Percentiles rank a stretch among this genome's conserved stretches.
Conservation (phyloP, 2,113 vertebrate species). For the Mellivora capensis region DNA sequence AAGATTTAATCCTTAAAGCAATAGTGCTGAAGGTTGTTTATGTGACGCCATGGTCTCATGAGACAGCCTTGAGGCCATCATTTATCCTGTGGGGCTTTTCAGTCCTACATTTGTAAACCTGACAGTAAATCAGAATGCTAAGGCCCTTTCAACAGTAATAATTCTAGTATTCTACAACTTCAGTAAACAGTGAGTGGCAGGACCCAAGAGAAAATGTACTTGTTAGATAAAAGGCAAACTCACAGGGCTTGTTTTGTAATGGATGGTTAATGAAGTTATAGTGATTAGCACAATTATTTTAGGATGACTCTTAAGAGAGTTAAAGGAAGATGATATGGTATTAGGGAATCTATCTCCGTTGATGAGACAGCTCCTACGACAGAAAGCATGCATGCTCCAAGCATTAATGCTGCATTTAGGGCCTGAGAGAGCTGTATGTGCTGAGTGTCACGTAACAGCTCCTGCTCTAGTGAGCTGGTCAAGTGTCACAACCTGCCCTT, state of each 20-base stretch:
- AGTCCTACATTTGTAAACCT: neutral
- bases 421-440: constrained; percentile 4
- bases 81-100: neutral
- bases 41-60: neutral
- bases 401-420: neutral
- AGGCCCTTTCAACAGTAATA: neutral
- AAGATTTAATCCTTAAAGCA: neutral
- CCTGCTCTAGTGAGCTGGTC: neutral
- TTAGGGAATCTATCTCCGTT: constrained; percentile 51
- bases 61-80: neutral
- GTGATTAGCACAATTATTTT: constrained; percentile 35
- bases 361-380: constrained; percentile 32
- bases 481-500: constrained; percentile 12
- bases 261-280: constrained; percentile 62
- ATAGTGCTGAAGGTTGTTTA: neutral
- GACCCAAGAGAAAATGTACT: constrained; percentile 33
- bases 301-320: constrained; percentile 48
- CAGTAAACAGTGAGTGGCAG: neutral
- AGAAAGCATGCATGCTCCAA: constrained; percentile 27
- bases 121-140: constrained; percentile 4
- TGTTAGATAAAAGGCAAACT: constrained; percentile 60
- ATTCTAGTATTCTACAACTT: neutral
- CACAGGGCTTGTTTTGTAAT: constrained; percentile 44
- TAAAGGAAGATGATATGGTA: constrained; percentile 45
- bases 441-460: constrained; percentile 39